Evolutionary conservation across 2,113 vertebrate species (phyloP).

Genomic region (Sus scrofa): DNA sequence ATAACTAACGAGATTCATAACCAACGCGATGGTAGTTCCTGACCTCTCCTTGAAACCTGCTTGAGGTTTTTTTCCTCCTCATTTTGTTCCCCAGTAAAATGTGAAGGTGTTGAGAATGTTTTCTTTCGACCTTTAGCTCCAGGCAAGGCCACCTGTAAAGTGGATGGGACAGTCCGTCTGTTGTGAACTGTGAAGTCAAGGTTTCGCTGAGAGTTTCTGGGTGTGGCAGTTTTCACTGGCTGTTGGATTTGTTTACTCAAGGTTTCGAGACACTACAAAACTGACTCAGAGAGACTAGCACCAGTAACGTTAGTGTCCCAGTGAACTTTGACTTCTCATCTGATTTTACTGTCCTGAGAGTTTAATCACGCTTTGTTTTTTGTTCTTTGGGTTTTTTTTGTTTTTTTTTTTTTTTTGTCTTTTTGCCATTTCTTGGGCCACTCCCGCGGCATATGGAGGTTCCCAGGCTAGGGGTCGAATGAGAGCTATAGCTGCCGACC

Average conservation of each 20-base stretch:
- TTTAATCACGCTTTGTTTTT: slow-evolving; percentile 63
- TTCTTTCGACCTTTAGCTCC: slow-evolving; percentile 58
- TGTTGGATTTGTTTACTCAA: slow-evolving; percentile 75
- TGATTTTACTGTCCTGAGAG: slow-evolving; percentile 16
- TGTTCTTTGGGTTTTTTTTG: too few species aligned
- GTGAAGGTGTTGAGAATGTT: not conserved
- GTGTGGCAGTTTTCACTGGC: slow-evolving; percentile 81
- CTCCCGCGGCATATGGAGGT: too few species aligned
- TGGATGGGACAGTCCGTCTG: slow-evolving; percentile 11
- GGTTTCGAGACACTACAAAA: slow-evolving; percentile 72
- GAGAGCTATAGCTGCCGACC: too few species aligned
- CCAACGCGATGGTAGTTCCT: too few species aligned
- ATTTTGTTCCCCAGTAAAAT: not conserved
- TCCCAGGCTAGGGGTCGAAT: too few species aligned
- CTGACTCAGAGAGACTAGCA: not conserved
- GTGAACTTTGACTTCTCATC: slow-evolving; percentile 70
- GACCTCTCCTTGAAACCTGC: not conserved
- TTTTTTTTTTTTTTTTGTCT: too few species aligned
- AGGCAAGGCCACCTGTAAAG: slow-evolving; percentile 37
- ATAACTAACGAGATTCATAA: too few species aligned
- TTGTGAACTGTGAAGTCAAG: slow-evolving; percentile 73
- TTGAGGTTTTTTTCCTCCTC: not conserved
- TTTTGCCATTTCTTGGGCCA: too few species aligned
- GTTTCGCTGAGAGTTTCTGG: slow-evolving; percentile 85
- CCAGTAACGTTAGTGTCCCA: not conserved